A percentile compares a stretch with the other conserved stretches of the same genome.
These are phyloP conservation scores for Drosophila eohydei DNA, from an alignment of 2,888 invertebrate genomes.

Conservation along the genomic window DNA sequence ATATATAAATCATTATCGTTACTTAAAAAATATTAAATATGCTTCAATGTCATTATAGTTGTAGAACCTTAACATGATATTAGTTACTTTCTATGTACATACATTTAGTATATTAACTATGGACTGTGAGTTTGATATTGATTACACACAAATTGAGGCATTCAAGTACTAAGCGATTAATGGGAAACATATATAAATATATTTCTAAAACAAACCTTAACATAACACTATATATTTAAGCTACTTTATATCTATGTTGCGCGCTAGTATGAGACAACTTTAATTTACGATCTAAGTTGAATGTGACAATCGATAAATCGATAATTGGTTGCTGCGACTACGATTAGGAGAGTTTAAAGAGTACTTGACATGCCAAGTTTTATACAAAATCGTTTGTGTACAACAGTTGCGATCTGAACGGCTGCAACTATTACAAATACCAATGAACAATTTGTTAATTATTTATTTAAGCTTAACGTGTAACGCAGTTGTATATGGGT, in stretches of 20 bases:
- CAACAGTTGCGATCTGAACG: neutral
- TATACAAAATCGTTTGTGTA: neutral
- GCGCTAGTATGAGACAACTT: neutral
- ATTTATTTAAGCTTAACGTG: neutral
- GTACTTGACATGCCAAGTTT: neutral
- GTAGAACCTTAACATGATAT: neutral
- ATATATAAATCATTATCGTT: neutral
- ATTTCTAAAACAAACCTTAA: constrained; percentile 1
- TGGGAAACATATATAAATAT: neutral
- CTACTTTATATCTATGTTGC: constrained; percentile 3
- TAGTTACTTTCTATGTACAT: neutral
- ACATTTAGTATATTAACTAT: neutral
- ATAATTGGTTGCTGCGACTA: neutral
- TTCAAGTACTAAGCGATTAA: neutral
- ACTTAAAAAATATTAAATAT: neutral
- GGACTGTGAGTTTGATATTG: neutral
- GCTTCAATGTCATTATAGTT: neutral
- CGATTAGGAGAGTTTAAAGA: constrained; percentile 7
- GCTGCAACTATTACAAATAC: constrained; percentile 1
- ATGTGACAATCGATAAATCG: constrained; percentile 7
- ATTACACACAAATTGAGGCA: neutral
- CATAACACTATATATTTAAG: neutral
- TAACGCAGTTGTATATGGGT: neutral
- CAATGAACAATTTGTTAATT: constrained; percentile 2
- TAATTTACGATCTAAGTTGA: constrained; percentile 2